These are phyloP conservation scores for Rhynchomys soricoides DNA, from an alignment of 2,113 vertebrate species.

Conservation along the genomic window DNA sequence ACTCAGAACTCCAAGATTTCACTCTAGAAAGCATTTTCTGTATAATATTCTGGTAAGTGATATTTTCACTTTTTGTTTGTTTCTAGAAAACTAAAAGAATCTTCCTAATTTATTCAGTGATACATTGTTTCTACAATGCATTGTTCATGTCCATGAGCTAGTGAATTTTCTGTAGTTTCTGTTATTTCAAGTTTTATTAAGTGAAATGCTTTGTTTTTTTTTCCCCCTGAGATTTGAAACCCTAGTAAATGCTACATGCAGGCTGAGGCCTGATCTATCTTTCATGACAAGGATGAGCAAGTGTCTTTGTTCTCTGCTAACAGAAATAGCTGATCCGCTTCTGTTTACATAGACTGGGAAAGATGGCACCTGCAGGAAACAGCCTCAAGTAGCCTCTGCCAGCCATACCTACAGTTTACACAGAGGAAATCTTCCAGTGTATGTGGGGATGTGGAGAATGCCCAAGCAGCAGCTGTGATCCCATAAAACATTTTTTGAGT, in stretches of 20 bases:
- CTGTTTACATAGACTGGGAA: neutral
- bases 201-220: too few species aligned
- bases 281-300: neutral
- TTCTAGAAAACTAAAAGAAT: neutral
- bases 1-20: neutral
- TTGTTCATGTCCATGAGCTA: too few species aligned
- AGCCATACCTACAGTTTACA: neutral
- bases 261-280: neutral
- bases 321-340: neutral
- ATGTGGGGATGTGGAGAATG: neutral
- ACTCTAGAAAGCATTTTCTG: neutral
- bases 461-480: neutral
- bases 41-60: neutral
- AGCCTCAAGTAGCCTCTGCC: neutral
- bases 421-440: neutral
- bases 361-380: too few species aligned
- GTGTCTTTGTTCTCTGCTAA: neutral
- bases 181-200: neutral
- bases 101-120: neutral
- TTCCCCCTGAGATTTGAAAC: too few species aligned
- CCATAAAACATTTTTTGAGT: accelerated
- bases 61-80: neutral
- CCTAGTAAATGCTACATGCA: neutral
- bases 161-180: neutral
- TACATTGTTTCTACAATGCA: neutral